These are phyloP conservation scores for Odontomyia ornata DNA, from an alignment of 2,888 invertebrate genomes.

Conservation along the genomic window DNA sequence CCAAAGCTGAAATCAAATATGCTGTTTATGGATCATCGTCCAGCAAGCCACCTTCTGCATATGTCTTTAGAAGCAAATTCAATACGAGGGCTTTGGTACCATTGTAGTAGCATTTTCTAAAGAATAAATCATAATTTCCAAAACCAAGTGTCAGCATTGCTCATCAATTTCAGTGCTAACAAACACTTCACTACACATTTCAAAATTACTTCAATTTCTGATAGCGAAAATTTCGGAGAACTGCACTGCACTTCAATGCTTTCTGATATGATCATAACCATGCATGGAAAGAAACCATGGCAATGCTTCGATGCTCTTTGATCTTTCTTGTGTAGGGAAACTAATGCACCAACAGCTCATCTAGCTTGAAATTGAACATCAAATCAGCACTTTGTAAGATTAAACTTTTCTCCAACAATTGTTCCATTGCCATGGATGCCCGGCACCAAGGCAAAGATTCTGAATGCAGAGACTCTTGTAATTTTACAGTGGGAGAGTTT, in stretches of 20 bases:
- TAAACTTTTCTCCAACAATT: slow-evolving; percentile 88
- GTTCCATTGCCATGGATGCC: slow-evolving; percentile 97
- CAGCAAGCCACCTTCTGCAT: slow-evolving; percentile 83
- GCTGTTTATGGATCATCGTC: slow-evolving; percentile 98
- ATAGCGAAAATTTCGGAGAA: slow-evolving; percentile 89
- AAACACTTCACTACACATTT: slow-evolving; percentile 85
- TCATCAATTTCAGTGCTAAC: slow-evolving; percentile 77
- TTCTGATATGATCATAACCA: slow-evolving; percentile 78
- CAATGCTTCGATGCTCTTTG: slow-evolving; percentile 89
- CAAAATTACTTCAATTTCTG: slow-evolving; percentile 86
- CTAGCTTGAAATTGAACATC: slow-evolving; percentile 85
- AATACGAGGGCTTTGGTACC: slow-evolving; percentile 95
- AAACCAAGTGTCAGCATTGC: slow-evolving; percentile 86
- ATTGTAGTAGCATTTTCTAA: slow-evolving; percentile 96
- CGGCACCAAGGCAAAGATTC: slow-evolving; percentile 96
- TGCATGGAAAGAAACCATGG: slow-evolving; percentile 80
- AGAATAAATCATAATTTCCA: slow-evolving; percentile 83
- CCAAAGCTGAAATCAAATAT: slow-evolving; percentile 99
- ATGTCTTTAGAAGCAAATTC: slow-evolving; percentile 91
- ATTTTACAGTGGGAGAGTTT: slow-evolving; percentile 79
- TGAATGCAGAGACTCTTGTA: slow-evolving; percentile 93
- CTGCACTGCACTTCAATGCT: slow-evolving; percentile 83
- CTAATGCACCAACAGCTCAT: slow-evolving; percentile 85
- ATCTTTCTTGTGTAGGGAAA: slow-evolving; percentile 93
- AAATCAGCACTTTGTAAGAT: slow-evolving; percentile 74